Percentiles rank a stretch among this genome's conserved stretches.
Conservation (phyloP, 2,888 invertebrate genomes). For the Conistra vaccinii region DNA sequence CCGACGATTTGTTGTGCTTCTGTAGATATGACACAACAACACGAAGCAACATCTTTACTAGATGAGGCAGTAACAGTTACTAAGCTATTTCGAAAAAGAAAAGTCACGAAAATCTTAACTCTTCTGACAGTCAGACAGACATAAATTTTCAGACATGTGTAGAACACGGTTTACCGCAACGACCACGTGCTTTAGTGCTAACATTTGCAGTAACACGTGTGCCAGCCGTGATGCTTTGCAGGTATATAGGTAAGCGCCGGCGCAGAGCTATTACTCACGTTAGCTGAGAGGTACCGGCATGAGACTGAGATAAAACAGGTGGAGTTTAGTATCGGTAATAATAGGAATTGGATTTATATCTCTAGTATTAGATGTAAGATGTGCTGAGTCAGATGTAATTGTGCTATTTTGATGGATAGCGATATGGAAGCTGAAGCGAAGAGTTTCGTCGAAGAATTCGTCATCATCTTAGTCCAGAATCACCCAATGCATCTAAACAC, state of each 20-base stretch:
- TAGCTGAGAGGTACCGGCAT: not conserved
- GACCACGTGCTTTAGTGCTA: conserved; percentile 40
- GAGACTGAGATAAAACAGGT: conserved; percentile 31
- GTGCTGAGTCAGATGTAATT: not conserved
- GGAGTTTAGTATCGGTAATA: conserved; percentile 27
- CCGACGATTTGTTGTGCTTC: not conserved
- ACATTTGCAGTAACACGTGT: conserved; percentile 31
- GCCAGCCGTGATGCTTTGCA: conserved; percentile 41
- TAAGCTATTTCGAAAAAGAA: not conserved
- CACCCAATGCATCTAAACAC: not conserved
- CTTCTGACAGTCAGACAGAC: not conserved
- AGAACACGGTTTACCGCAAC: conserved; percentile 30
- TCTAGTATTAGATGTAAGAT: not conserved
- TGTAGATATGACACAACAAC: not conserved
- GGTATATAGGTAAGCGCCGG: conserved; percentile 47
- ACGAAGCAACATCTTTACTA: not conserved
- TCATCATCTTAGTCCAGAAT: not conserved
- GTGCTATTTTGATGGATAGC: conserved; percentile 4
- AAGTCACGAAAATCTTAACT: not conserved
- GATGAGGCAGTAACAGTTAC: not conserved
- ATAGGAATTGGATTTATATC: conserved; percentile 27
- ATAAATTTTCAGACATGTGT: not conserved
- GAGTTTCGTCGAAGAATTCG: not conserved
- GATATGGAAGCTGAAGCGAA: not conserved
- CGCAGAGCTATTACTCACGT: conserved; percentile 45